Percentiles rank a stretch among this genome's conserved stretches.
Evolutionary conservation across 2,888 invertebrate genomes (phyloP).

Genomic region (Hypomecis punctinalis): DNA sequence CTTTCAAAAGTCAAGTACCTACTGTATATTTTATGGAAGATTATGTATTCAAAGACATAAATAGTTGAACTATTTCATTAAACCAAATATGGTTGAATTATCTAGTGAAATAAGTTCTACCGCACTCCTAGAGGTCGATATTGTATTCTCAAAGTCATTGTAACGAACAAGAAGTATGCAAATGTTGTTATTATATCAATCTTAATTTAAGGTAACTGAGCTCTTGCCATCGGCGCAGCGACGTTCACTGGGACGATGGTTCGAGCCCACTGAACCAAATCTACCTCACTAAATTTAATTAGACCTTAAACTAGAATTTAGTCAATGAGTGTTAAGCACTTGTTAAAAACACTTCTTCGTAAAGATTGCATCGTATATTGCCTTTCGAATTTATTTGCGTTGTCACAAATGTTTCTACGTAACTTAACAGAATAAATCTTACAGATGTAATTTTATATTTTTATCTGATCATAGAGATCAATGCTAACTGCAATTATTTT

Average conservation of each 20-base stretch:
- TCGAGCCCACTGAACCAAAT: slow-evolving; percentile 28
- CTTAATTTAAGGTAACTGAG: slow-evolving; percentile 33
- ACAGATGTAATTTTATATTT: background rate
- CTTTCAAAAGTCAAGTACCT: slow-evolving; percentile 1
- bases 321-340: slow-evolving; percentile 32
- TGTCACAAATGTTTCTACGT: background rate
- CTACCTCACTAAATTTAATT: slow-evolving; percentile 36
- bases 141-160: slow-evolving; percentile 21
- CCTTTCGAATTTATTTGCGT: slow-evolving; percentile 15
- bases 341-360: slow-evolving; percentile 31
- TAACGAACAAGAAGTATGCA: slow-evolving; percentile 36
- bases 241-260: slow-evolving; percentile 18
- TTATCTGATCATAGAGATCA: background rate
- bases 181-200: slow-evolving; percentile 39
- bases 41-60: slow-evolving; percentile 8
- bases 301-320: slow-evolving; percentile 31
- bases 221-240: slow-evolving; percentile 17
- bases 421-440: background rate
- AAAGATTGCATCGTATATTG: slow-evolving; percentile 20
- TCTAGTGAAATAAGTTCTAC: slow-evolving; percentile 11
- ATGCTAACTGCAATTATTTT: too few species aligned
- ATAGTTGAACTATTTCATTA: slow-evolving; percentile 20
- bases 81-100: slow-evolving; percentile 23
- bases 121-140: slow-evolving; percentile 27
- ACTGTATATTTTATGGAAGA: slow-evolving; percentile 7